These are phyloP conservation scores for Harpalus rufipes DNA, from an alignment of 2,888 invertebrate genomes.

Conservation along the genomic window DNA sequence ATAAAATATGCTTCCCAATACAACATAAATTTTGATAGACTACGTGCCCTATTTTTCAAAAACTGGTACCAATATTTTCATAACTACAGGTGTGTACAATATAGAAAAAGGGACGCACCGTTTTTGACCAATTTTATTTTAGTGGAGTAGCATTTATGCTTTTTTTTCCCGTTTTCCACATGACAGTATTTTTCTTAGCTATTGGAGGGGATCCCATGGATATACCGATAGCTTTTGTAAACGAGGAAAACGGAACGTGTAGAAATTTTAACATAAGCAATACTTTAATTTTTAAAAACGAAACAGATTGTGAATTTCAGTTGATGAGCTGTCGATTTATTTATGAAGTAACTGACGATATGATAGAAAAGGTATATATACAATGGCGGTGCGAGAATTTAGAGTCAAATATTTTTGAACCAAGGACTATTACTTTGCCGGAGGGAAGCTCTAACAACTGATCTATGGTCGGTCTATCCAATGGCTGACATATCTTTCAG, in stretches of 20 bases:
- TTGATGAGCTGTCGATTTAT: slow-evolving; percentile 83
- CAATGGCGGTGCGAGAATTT: background rate
- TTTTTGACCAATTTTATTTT: slow-evolving; percentile 67
- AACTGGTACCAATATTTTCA: slow-evolving; percentile 73
- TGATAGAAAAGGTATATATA: slow-evolving; percentile 78
- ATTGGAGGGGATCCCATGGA: slow-evolving; percentile 88
- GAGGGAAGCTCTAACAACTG: too few relatives aligned
- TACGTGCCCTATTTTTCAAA: slow-evolving; percentile 70
- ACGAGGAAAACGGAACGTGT: slow-evolving; percentile 82
- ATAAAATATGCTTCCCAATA: slow-evolving; percentile 42
- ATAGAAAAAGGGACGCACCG: too few relatives aligned
- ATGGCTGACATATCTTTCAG: too few relatives aligned
- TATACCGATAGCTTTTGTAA: slow-evolving; percentile 87
- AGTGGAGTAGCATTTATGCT: slow-evolving; percentile 91
- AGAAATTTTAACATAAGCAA: slow-evolving; percentile 70
- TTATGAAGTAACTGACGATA: slow-evolving; percentile 79
- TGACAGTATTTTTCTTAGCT: slow-evolving; percentile 88
- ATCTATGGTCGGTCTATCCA: too few relatives aligned
- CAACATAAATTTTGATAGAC: slow-evolving; percentile 30
- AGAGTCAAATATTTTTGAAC: too few relatives aligned
- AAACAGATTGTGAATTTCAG: slow-evolving; percentile 78
- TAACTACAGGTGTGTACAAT: slow-evolving; percentile 68
- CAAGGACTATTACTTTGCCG: too few relatives aligned
- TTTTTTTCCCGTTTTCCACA: slow-evolving; percentile 89
- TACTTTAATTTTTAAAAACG: slow-evolving; percentile 75